Evolutionary conservation across 2,113 vertebrate genomes (phyloP), one percentile per base, ranked within the genome.

Genomic region (Tylochromis polylepis): DNA sequence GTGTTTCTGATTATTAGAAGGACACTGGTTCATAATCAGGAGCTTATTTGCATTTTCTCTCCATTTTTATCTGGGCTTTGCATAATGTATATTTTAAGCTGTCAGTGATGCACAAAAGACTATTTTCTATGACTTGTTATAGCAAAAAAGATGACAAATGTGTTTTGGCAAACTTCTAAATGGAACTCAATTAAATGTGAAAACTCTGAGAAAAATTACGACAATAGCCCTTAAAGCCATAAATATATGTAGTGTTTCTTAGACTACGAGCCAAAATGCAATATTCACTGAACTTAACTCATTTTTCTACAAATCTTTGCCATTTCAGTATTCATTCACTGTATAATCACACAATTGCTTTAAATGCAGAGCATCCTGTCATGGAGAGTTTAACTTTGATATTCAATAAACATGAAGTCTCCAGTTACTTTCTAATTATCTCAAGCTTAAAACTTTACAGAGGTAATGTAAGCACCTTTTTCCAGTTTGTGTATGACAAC

Each of bases 401-500:
- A 78, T 59, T 60, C 49, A 70, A 36, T 49, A 11, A 38, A 43
- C 43, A 34, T 22, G n/a, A 62, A 80, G 43, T 11, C 41, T 85
- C 14, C 3, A 36, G 1, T 36, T 72, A 56, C 36, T 77, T 78
- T 51, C 36, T 60, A 46, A 83, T 84, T 77, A 67, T 16, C 12
- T 8, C 0, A 16, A 38, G 11, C 70, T 82, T 55, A 51, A 14
- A 88, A 12, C 36, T 53, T 29, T 29, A 5, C 46, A 1, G 11
- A 20, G 67, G 59, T 31, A 70, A 79, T 20, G 18, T 41, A 16
- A 84, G 53, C 22, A 8, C 31, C 15, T 81, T 75, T 85, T 81
- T 72, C 59, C 36, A 81, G 31, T 90, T 53, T 85, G 36, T n/a
- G 58, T 31, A 41, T 67, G 85, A 88, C 81, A 91, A 89, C 88